A percentile compares a stretch with the other conserved stretches of the same genome.
Evolutionary conservation across 2,113 vertebrate genomes (phyloP).

Genomic region (Vireo altiloquus): DNA sequence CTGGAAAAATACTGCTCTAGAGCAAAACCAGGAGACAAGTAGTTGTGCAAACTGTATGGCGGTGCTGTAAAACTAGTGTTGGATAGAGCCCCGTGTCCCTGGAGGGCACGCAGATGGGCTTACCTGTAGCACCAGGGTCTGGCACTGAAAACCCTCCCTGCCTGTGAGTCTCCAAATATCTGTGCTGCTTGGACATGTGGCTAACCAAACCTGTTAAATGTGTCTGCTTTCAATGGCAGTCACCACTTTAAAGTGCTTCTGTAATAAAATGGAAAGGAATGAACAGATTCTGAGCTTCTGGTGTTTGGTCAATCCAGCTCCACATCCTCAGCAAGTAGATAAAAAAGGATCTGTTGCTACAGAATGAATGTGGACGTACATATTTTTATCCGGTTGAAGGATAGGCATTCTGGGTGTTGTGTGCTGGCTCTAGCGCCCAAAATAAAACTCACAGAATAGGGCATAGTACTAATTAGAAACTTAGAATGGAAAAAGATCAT

Average conservation of each 20-base stretch:
- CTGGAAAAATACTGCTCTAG: neutral
- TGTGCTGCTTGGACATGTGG: neutral
- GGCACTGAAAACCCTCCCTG: neutral
- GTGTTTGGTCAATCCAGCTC: neutral
- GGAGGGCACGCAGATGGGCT: neutral
- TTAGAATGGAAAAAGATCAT: conserved; percentile 60
- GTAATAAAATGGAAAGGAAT: neutral
- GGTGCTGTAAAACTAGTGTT: neutral
- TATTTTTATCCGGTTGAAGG: conserved; percentile 17
- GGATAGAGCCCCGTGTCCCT: neutral
- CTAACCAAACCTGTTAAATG: neutral
- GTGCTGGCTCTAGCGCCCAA: conserved; percentile 49
- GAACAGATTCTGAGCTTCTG: neutral
- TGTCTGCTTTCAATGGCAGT: neutral
- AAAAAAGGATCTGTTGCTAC: conserved; percentile 34
- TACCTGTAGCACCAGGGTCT: neutral
- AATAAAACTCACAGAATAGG: conserved; percentile 60
- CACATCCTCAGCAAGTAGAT: neutral
- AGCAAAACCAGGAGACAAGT: neutral
- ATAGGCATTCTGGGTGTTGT: conserved; percentile 45
- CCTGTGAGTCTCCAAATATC: neutral
- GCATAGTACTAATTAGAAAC: conserved; percentile 59
- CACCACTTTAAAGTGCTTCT: neutral
- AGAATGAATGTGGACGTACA: neutral
- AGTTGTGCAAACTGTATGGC: neutral